Evolutionary conservation across 2,113 vertebrate genomes (phyloP).

Genomic region (Neogale vison): DNA sequence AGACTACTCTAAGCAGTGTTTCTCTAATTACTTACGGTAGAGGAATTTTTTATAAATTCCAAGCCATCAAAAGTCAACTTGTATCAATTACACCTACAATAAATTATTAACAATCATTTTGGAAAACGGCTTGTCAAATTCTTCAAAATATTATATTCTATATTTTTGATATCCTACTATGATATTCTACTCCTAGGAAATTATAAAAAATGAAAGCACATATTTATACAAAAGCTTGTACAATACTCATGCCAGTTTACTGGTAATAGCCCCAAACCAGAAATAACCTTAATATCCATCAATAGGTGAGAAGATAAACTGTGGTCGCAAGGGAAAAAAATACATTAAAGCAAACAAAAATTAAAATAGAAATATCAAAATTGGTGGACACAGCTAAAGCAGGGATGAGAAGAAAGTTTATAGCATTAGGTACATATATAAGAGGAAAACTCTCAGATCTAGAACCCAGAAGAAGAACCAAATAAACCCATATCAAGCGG

Average conservation of each 20-base stretch:
- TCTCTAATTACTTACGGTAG: constrained; percentile 29
- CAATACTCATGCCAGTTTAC: background rate
- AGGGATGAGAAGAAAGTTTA: background rate
- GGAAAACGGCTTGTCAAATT: background rate
- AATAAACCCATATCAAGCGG: background rate
- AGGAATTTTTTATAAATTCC: background rate
- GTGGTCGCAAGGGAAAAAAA: background rate
- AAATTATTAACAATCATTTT: background rate
- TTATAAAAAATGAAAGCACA: background rate
- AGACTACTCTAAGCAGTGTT: background rate
- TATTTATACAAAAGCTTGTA: background rate
- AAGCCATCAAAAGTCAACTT: background rate
- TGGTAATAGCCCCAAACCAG: background rate
- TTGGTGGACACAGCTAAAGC: background rate
- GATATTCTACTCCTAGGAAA: constrained; percentile 1
- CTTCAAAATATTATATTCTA: background rate
- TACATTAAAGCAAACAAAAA: background rate
- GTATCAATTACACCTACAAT: background rate
- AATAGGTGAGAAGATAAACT: background rate
- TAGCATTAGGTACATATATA: background rate
- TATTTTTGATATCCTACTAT: background rate
- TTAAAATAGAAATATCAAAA: background rate
- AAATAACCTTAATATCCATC: background rate
- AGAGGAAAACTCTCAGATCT: background rate
- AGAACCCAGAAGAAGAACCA: background rate